Conservation (phyloP, 2,797 vertebrate genomes). For the Urophycis tenuis region DNA sequence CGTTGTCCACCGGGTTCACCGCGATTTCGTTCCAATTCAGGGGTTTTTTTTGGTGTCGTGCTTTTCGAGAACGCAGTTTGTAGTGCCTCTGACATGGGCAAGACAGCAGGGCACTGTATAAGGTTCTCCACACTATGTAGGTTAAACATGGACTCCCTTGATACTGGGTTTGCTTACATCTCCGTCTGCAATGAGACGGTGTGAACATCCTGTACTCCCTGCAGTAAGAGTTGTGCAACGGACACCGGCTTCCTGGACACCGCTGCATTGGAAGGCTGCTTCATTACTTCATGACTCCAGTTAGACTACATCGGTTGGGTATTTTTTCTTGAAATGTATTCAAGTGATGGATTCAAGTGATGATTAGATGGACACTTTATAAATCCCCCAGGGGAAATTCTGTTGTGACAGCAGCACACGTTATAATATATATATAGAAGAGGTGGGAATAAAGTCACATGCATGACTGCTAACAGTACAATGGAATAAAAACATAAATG, state of each 20-base stretch:
- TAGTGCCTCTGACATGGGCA: not conserved
- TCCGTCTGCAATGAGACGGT: not conserved
- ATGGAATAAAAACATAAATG: not conserved
- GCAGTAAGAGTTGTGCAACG: not conserved
- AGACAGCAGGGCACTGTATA: not conserved
- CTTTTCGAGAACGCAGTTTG: not conserved
- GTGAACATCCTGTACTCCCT: not conserved
- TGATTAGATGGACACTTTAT: not conserved
- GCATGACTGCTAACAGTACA: not conserved
- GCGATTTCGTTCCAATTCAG: not conserved
- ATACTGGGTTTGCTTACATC: not conserved
- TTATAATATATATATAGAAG: not conserved
- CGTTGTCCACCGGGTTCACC: not conserved
- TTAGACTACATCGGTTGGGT: not conserved
- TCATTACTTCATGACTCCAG: not conserved
- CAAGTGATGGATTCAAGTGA: not conserved
- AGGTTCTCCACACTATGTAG: not conserved
- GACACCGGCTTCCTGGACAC: not conserved
- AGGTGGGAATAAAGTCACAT: not conserved
- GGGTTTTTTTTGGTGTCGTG: too few relatives aligned
- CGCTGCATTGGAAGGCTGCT: not conserved
- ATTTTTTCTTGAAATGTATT: not conserved
- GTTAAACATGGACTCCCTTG: constrained; percentile 1
- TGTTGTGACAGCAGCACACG: not conserved
- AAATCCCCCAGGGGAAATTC: not conserved